Evolutionary conservation across 2,113 vertebrate species (phyloP), one percentile per base, ranked within the genome.

Genomic region (Lathamus discolor): DNA sequence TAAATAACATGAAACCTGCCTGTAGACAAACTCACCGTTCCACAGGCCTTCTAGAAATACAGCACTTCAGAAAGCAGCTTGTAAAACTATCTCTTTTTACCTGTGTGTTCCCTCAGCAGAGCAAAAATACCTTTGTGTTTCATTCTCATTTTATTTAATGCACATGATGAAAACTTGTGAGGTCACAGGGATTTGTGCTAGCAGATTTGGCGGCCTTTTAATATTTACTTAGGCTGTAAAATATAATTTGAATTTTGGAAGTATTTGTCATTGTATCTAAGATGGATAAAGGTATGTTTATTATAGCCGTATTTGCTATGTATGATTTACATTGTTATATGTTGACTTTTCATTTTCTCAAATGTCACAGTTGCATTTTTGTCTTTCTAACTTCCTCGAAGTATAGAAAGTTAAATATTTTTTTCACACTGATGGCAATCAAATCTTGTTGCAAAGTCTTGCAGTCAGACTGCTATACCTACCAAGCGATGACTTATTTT

Each of bases 221-320:
- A 94, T 97, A 96, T 96, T 97, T 97, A 88, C 95, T 86, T 96
- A 95, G 92, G 86, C 90, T 97, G 90, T 96, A 94, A 95, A 94
- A 96, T 95, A 95, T 95, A 95, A 96, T 97, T 95, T 96, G 93
- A 96, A 97, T 96, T 96, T 96, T 92, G 77, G 91, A 96, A 95
- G 92, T 96, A 96, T 96, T 96, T 97, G 95, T 95, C 92, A 94
- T 96, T 95, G 92, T 95, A 93, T 96, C 95, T 95, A 69, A 93
- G 93, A 83, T 93, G 95, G 95, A 97, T 96, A 96, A 96, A 96
- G 86, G 96, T 97, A 96, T 96, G 90, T 96, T 97, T 97, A 97
- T 97, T 94, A 96, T 94, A 96, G 92, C 91, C 80, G 91, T 96
- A 94, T 96, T 97, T 96, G 95, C 92, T 95, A 89, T 94, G 83